Evolutionary conservation across 2,888 invertebrate species (phyloP).

Genomic region (Amblyteles armatorius): DNA sequence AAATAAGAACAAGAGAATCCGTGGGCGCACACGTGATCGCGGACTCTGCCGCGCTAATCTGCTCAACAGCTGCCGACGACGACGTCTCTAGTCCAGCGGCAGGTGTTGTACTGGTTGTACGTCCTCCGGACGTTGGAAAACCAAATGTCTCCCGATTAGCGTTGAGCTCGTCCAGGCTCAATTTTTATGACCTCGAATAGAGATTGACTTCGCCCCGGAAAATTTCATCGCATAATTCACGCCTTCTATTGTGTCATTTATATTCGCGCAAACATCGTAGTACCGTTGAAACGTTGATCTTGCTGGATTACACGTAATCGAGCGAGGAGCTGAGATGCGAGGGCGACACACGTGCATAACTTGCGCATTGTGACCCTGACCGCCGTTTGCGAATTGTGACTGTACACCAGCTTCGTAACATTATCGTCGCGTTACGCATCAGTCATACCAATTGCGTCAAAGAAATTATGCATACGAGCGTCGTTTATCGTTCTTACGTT

Average conservation of each 20-base stretch:
- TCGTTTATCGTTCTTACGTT: conserved; percentile 15
- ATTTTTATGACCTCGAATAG: conserved; percentile 28
- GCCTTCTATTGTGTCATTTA: neutral
- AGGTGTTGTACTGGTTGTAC: conserved; percentile 12
- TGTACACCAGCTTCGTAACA: conserved; percentile 29
- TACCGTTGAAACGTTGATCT: conserved; percentile 23
- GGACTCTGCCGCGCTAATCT: conserved; percentile 41
- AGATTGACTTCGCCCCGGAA: conserved; percentile 35
- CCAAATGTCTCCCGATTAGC: conserved; percentile 24
- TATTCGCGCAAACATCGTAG: conserved; percentile 26
- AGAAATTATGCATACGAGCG: neutral
- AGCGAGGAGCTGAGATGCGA: conserved; percentile 31
- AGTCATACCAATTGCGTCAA: conserved; percentile 48
- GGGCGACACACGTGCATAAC: neutral
- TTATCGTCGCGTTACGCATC: conserved; percentile 53
- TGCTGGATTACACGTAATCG: conserved; percentile 53
- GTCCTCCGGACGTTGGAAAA: conserved; percentile 21
- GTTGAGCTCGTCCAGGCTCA: neutral
- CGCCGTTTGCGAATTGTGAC: conserved; percentile 43
- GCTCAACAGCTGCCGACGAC: conserved; percentile 47
- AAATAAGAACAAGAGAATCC: neutral
- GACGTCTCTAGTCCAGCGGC: conserved; percentile 11
- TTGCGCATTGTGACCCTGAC: conserved; percentile 56
- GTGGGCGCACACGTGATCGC: conserved; percentile 29
- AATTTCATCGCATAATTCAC: conserved; percentile 38